Evolutionary conservation across 2,797 vertebrate species (phyloP), one percentile per base, ranked within the genome.

Genomic region (Miichthys miiuy): DNA sequence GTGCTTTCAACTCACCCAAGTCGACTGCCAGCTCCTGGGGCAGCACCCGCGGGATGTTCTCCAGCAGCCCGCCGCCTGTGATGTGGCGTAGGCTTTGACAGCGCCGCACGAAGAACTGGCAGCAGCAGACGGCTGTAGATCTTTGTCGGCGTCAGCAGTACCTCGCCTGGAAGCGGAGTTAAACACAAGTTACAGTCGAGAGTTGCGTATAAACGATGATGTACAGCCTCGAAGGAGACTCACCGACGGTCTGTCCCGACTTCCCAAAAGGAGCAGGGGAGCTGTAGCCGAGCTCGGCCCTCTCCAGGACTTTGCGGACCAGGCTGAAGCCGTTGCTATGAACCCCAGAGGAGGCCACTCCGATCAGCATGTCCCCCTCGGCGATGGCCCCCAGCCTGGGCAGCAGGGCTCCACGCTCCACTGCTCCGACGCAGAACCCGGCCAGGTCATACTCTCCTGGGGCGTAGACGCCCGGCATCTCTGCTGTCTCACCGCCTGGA

Each of bases 291-390:
- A 97, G 93, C 0, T 88, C 73, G 2, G 94, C 92, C 9, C 90
- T 92, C 79, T 97, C 96, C 63, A 99, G 92, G 8, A 99, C 95
- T 88, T 96, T 96, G 73, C 97, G 96, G 12, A 99, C 97, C 21
- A 99, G 95, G 82, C 98, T 99, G 89, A 97, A 99, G 34, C 98
- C 98, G 3, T 99, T 99, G 94, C 98, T 99, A 89, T 99, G 98
- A 25, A 99, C 77, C 0, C 98, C 98, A 0, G 98, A 99, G 9
- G 98, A 98, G 13, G 97, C 95, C 44, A 99, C 76, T 1, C 98
- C 98, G 3, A 99, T 91, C 69, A 99, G 72, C 55, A 94, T 18
- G 8, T 99, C 98, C 0, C 96, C 97, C 57, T 96, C 95, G 0
- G 73, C 0, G 75, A 99, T 96, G 89, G 93, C 96, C 16, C 92